These are phyloP conservation scores for Xenus cinereus DNA, from an alignment of 2,113 vertebrate genomes.

Conservation along the genomic window DNA sequence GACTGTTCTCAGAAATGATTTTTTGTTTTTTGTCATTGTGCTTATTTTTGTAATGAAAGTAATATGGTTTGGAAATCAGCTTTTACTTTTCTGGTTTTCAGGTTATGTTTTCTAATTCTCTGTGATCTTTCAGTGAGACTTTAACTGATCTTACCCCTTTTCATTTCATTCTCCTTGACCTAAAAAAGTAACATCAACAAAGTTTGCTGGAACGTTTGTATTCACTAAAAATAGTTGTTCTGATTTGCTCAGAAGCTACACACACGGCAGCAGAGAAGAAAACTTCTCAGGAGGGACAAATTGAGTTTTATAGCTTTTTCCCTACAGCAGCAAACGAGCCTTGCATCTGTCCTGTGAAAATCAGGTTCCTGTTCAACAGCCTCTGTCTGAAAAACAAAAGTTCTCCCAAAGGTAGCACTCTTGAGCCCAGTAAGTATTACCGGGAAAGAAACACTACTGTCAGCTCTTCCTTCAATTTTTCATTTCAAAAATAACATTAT, in stretches of 20 bases:
- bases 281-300: not conserved
- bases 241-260: not conserved
- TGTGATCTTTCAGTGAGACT: not conserved
- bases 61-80: not conserved
- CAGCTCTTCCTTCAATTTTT: not conserved
- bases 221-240: not conserved
- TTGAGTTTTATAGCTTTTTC: not conserved
- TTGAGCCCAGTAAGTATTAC: not conserved
- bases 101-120: not conserved
- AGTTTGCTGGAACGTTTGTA: not conserved
- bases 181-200: not conserved
- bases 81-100: not conserved
- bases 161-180: not conserved
- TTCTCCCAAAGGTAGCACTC: not conserved
- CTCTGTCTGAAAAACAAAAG: not conserved
- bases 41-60: not conserved
- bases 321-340: not conserved
- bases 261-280: not conserved
- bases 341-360: not conserved
- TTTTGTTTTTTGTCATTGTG: not conserved
- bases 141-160: not conserved
- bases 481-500: not conserved
- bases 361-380: not conserved
- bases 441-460: not conserved
- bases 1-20: not conserved